Conservation (phyloP, 2,888 invertebrate species). For the Steinernema scapterisci region DNA sequence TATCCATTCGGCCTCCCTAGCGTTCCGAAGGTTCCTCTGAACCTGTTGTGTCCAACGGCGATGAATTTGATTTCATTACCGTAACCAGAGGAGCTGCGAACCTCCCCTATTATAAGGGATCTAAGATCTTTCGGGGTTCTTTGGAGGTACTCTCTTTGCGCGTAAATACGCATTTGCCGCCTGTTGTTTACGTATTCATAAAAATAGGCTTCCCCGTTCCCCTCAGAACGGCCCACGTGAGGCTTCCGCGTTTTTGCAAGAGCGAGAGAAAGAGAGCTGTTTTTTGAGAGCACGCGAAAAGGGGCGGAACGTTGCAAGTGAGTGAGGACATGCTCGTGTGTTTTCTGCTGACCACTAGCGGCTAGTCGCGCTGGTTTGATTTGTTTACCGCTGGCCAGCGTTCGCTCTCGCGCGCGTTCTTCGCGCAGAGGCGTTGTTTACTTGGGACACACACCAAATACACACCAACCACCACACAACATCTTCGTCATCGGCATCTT, state of each 20-base stretch:
- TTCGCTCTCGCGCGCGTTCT: background rate
- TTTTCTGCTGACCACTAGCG: constrained; percentile 13
- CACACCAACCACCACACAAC: constrained; percentile 28
- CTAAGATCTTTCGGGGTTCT: background rate
- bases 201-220: too few relatives aligned
- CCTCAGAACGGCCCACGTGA: background rate
- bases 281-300: constrained; percentile 15
- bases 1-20: background rate
- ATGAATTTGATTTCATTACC: too few relatives aligned
- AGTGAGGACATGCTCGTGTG: constrained; percentile 28
- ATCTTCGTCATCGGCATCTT: constrained; percentile 20
- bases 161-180: background rate
- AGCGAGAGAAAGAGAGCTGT: constrained; percentile 1
- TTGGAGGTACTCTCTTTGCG: background rate
- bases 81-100: too few relatives aligned
- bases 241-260: background rate
- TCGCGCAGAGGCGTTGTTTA: constrained; percentile 32
- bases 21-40: background rate
- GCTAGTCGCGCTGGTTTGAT: constrained; percentile 31
- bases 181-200: constrained; percentile 15
- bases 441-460: constrained; percentile 30
- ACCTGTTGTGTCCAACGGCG: too few relatives aligned
- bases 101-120: background rate
- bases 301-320: constrained; percentile 30
- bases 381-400: constrained; percentile 23